These are phyloP conservation scores for Melanargia galathea DNA, from an alignment of 2,888 invertebrate species.

Conservation along the genomic window DNA sequence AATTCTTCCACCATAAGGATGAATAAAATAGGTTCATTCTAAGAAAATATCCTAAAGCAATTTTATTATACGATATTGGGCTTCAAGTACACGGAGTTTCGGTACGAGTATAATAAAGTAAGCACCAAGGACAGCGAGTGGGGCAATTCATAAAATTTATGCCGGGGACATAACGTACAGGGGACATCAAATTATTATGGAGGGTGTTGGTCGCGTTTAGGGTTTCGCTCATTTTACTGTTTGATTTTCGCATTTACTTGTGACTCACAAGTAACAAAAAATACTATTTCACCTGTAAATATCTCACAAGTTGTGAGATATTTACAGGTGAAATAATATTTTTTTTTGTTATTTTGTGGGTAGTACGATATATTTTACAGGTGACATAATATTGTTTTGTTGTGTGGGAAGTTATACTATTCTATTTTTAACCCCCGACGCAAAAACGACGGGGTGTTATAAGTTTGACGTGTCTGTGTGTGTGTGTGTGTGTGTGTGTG, in stretches of 20 bases:
- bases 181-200: slow-evolving; percentile 24
- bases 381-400: no score
- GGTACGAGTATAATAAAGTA: slow-evolving; percentile 13
- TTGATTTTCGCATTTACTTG: slow-evolving; percentile 15
- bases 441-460: no score
- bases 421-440: no score
- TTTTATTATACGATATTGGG: background rate
- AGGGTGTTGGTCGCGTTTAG: background rate
- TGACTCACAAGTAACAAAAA: no score
- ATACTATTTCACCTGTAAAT: no score
- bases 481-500: no score
- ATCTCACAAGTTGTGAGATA: no score
- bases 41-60: background rate
- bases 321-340: no score
- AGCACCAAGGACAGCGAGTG: slow-evolving; percentile 26
- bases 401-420: no score
- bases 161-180: slow-evolving; percentile 21
- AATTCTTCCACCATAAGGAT: background rate
- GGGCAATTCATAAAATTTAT: slow-evolving; percentile 40
- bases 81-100: background rate
- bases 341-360: no score
- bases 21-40: background rate
- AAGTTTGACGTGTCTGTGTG: no score
- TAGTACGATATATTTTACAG: no score
- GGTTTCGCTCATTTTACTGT: slow-evolving; percentile 6